These are phyloP conservation scores for Cantharis rufa DNA, from an alignment of 2,888 invertebrate genomes.

Conservation along the genomic window DNA sequence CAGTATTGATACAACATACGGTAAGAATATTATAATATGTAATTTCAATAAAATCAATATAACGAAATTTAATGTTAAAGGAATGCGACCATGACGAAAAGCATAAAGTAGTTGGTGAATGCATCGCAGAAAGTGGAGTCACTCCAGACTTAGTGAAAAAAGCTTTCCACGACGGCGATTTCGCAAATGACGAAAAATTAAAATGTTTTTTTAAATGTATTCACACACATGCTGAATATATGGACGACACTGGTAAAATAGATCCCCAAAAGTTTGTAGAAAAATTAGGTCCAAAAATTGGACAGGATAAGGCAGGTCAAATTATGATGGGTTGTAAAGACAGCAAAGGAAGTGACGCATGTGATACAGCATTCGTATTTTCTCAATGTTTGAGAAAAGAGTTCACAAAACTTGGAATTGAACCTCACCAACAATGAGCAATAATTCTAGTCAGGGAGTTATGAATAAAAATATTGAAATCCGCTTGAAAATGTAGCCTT, in stretches of 20 bases:
- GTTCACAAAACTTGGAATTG: neutral
- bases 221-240: slow-evolving; percentile 56
- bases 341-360: neutral
- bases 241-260: slow-evolving; percentile 43
- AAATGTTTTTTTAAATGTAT: slow-evolving; percentile 59
- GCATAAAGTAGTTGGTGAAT: neutral
- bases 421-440: neutral
- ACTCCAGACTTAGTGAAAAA: neutral
- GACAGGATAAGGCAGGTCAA: neutral
- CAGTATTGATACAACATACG: neutral
- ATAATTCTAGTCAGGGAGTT: neutral
- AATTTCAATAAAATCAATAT: neutral
- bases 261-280: neutral
- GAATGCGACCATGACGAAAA: neutral
- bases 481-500: neutral
- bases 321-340: neutral
- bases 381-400: neutral
- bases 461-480: neutral
- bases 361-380: neutral
- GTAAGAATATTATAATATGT: neutral
- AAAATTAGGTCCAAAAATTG: neutral
- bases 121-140: neutral
- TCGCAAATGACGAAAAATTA: slow-evolving; percentile 54
- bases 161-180: slow-evolving; percentile 47
- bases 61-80: neutral